Conservation (phyloP, 2,888 invertebrate genomes). For the Pollenia angustigena region DNA sequence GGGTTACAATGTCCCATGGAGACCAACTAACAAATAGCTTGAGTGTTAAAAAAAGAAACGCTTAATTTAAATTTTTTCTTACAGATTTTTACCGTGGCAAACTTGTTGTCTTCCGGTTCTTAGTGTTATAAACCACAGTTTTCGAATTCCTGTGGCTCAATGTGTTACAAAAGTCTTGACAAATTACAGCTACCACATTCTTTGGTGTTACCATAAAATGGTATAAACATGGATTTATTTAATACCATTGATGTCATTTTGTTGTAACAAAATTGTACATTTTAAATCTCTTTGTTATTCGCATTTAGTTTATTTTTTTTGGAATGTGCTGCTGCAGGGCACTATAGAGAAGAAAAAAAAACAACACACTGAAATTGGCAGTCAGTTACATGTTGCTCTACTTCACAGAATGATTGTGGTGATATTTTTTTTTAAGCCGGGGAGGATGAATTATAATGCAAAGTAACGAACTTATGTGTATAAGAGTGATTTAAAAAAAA, state of each 20-base stretch:
- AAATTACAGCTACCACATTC: constrained; percentile 25
- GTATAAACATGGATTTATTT: constrained; percentile 44
- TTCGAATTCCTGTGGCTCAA: neutral
- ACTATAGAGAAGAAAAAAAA: neutral
- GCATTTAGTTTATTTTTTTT: neutral
- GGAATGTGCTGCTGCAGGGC: neutral
- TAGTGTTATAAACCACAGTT: too few species aligned
- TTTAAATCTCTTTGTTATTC: constrained; percentile 32
- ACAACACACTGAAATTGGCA: constrained; percentile 45
- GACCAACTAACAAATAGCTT: neutral
- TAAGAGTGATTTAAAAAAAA: too few species aligned
- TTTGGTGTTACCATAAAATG: neutral
- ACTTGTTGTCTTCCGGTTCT: neutral
- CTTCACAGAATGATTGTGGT: constrained; percentile 4
- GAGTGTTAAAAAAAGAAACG: neutral
- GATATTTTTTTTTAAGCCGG: neutral
- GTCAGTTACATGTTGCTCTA: constrained; percentile 33
- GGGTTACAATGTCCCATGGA: too few species aligned
- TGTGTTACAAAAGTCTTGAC: constrained; percentile 4
- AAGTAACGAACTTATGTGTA: too few species aligned
- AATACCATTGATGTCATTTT: constrained; percentile 42
- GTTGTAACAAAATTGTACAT: constrained; percentile 41
- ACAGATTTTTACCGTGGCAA: constrained; percentile 13
- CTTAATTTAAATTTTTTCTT: constrained; percentile 1
- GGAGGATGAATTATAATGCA: too few species aligned